phyloP scores from a whole-genome alignment of 2,888 invertebrate species.

The Thecocarcelia acutangulata region DNA sequence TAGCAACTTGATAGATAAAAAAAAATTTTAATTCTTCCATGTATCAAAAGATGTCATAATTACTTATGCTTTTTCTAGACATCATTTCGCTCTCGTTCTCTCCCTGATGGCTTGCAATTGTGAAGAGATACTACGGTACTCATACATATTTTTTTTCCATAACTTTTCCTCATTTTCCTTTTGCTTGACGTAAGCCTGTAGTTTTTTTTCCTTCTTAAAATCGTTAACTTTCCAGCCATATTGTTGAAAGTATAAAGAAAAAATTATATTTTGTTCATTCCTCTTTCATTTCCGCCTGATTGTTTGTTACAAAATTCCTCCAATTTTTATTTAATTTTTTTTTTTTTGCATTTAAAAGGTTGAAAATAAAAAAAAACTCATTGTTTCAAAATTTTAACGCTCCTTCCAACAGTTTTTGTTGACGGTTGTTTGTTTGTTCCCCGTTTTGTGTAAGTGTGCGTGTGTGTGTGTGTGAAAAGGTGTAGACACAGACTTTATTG shows the following conservation, averaged over 20 bases:
- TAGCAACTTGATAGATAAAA: too few relatives aligned
- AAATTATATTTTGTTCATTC: not conserved
- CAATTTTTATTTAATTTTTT: constrained; percentile 1
- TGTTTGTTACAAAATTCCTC: constrained; percentile 23
- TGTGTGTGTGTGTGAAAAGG: constrained; percentile 19
- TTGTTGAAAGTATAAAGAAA: not conserved
- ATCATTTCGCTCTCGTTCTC: too few relatives aligned
- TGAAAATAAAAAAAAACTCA: not conserved
- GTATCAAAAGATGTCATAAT: too few relatives aligned
- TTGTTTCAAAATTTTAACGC: constrained; percentile 3
- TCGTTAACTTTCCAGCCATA: constrained; percentile 18
- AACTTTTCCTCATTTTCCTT: constrained; percentile 32
- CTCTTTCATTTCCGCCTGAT: constrained; percentile 14
- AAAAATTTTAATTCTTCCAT: too few relatives aligned
- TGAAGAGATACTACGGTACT: too few relatives aligned
- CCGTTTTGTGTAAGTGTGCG: too few relatives aligned
- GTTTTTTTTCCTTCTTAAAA: constrained; percentile 19
- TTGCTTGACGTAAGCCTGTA: not conserved
- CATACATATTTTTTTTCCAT: constrained; percentile 33
- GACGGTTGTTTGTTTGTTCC: not conserved
- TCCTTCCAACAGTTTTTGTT: not conserved
- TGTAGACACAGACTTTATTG: constrained; percentile 21
- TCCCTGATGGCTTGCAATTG: too few relatives aligned
- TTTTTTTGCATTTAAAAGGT: not conserved
- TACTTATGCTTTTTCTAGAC: too few relatives aligned